Percentiles rank a stretch among this genome's conserved stretches.
Conservation (phyloP, 92 coral and sea anemone genomes). For the Diadumene lineata region DNA sequence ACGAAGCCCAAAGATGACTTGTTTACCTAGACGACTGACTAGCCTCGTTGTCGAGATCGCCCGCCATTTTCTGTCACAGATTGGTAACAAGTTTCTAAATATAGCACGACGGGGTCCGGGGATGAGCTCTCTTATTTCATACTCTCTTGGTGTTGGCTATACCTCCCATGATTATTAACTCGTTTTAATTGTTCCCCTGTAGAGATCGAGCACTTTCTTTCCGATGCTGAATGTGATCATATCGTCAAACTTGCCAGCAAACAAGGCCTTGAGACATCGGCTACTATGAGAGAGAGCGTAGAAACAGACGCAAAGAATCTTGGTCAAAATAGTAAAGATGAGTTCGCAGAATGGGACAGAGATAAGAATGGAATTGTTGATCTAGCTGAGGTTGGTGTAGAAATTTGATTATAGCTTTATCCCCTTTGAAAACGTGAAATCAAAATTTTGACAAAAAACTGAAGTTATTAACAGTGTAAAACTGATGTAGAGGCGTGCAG, state of each 20-base stretch:
- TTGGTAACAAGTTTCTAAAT: too few relatives aligned
- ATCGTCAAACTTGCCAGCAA: slow-evolving; percentile 67
- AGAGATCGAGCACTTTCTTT: slow-evolving; percentile 82
- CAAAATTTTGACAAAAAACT: too few relatives aligned
- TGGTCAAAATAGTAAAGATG: slow-evolving; percentile 44
- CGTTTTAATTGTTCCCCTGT: background rate
- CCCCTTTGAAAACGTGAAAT: too few relatives aligned
- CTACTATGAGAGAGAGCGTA: slow-evolving; percentile 59
- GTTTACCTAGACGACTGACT: too few relatives aligned
- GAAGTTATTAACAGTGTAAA: too few relatives aligned
- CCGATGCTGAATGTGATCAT: slow-evolving; percentile 77
- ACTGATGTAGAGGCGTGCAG: too few relatives aligned
- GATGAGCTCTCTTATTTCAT: too few relatives aligned
- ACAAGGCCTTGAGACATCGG: slow-evolving; percentile 72
- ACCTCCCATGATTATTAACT: background rate
- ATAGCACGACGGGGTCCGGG: too few relatives aligned
- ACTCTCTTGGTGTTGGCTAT: too few relatives aligned
- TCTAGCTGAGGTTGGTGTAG: slow-evolving; percentile 57
- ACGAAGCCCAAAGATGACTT: background rate
- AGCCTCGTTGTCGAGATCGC: too few relatives aligned
- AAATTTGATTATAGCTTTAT: background rate
- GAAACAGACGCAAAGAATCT: slow-evolving; percentile 55
- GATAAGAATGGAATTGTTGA: slow-evolving; percentile 64
- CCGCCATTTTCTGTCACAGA: too few relatives aligned
- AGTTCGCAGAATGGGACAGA: slow-evolving; percentile 65